Percentiles rank a stretch among this genome's conserved stretches.
These are phyloP conservation scores for Saccopteryx leptura DNA, from an alignment of 2,113 vertebrate species.

Conservation along the genomic window DNA sequence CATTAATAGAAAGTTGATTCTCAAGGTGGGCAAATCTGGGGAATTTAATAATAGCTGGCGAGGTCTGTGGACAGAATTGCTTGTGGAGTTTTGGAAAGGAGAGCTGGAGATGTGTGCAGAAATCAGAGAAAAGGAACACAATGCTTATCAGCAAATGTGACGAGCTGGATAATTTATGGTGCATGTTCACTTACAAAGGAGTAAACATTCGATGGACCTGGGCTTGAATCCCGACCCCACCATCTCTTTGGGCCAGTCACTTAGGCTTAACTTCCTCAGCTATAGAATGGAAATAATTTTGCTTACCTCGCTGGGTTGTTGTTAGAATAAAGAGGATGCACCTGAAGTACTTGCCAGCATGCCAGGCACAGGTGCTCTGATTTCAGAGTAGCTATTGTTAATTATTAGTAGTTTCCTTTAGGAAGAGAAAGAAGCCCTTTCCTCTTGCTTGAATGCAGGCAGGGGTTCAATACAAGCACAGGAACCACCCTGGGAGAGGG, in stretches of 20 bases:
- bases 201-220: neutral
- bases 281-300: neutral
- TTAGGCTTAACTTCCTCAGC: neutral
- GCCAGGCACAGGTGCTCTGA: neutral
- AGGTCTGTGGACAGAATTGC: neutral
- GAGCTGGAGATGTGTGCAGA: neutral
- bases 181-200: neutral
- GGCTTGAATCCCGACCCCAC: neutral
- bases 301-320: neutral
- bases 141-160: neutral
- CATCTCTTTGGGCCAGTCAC: neutral
- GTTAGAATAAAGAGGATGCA: neutral
- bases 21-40: neutral
- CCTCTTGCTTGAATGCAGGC: neutral
- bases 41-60: neutral
- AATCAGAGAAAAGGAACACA: neutral
- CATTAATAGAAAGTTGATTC: neutral
- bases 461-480: neutral
- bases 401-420: slow-evolving; percentile 1
- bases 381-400: neutral
- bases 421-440: neutral
- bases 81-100: neutral
- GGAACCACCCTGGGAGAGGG: neutral
- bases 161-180: neutral
- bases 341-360: neutral